phyloP scores from a whole-genome alignment of 2,797 vertebrate genomes.

The Arvicola amphibius region DNA sequence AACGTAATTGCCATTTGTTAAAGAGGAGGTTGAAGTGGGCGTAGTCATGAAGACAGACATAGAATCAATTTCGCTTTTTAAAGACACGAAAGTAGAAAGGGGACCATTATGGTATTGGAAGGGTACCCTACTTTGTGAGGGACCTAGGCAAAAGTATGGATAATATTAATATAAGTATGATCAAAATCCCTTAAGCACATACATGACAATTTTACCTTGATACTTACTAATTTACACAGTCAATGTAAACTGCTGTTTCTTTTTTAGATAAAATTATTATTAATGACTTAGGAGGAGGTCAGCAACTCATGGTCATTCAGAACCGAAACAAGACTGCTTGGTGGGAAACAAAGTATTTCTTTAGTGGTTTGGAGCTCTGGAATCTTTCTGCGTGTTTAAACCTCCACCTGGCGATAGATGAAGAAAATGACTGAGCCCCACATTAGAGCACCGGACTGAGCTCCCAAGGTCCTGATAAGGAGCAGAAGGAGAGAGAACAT shows the following conservation, averaged over 20 bases:
- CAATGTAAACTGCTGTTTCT: background rate
- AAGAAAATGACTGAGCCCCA: no score
- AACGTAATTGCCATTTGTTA: background rate
- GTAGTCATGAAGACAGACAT: background rate
- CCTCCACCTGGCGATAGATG: no score
- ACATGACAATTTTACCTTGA: background rate
- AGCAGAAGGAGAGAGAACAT: no score
- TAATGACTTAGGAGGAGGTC: accelerated
- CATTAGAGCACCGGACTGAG: no score
- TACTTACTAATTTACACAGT: background rate
- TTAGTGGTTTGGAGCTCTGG: background rate
- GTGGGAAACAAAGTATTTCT: background rate
- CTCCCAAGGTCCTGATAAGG: no score
- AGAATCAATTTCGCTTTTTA: background rate
- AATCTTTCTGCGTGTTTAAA: background rate
- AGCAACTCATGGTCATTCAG: background rate
- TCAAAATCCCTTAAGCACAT: background rate
- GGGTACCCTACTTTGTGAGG: no score
- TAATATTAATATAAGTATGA: background rate
- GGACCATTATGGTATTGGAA: background rate
- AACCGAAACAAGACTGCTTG: background rate
- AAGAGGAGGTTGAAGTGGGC: no score
- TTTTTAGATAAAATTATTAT: background rate
- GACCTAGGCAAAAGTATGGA: accelerated
- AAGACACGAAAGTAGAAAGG: background rate